These are phyloP conservation scores for Tetraodon nigroviridis DNA, from an alignment of 2,113 vertebrate species.

Conservation along the genomic window DNA sequence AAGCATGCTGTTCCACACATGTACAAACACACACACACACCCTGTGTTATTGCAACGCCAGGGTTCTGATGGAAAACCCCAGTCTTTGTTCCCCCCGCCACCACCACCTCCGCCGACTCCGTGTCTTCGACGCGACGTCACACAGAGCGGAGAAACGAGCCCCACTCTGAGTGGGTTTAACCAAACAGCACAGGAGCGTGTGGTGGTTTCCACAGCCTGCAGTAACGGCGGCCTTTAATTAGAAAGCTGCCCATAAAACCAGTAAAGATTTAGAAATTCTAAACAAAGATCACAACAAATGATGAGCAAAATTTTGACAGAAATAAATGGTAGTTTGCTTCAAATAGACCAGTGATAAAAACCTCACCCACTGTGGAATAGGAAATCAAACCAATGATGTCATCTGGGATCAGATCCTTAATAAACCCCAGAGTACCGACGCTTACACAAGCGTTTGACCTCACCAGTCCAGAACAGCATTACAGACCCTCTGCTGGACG, in stretches of 20 bases:
- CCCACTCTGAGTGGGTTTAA: slow-evolving; percentile 39
- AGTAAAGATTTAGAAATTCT: too few relatives aligned
- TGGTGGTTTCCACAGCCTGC: slow-evolving; percentile 5
- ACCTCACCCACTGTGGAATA: slow-evolving; percentile 12
- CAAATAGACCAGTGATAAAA: slow-evolving; percentile 23
- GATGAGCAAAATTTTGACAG: too few relatives aligned
- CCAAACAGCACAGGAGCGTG: slow-evolving; percentile 28
- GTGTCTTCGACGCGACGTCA: slow-evolving; percentile 40
- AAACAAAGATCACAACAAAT: too few relatives aligned
- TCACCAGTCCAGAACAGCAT: slow-evolving; percentile 44
- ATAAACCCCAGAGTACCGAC: slow-evolving; percentile 23
- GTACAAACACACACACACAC: slow-evolving; percentile 10
- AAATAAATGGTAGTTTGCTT: background rate
- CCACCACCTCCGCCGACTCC: slow-evolving; percentile 27
- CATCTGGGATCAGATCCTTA: slow-evolving; percentile 8
- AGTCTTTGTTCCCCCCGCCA: slow-evolving; percentile 47
- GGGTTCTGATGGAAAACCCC: slow-evolving; percentile 38
- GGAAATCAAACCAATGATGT: slow-evolving; percentile 16
- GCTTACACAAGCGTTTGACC: slow-evolving; percentile 19
- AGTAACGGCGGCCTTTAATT: too few relatives aligned
- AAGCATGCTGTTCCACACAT: slow-evolving; percentile 6
- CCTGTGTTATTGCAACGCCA: slow-evolving; percentile 28
- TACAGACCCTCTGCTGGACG: slow-evolving; percentile 23
- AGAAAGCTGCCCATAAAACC: too few relatives aligned
- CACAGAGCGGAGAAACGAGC: slow-evolving; percentile 37